phyloP scores from a whole-genome alignment of 2,113 vertebrate genomes.

The Acrocephalus kingi region DNA sequence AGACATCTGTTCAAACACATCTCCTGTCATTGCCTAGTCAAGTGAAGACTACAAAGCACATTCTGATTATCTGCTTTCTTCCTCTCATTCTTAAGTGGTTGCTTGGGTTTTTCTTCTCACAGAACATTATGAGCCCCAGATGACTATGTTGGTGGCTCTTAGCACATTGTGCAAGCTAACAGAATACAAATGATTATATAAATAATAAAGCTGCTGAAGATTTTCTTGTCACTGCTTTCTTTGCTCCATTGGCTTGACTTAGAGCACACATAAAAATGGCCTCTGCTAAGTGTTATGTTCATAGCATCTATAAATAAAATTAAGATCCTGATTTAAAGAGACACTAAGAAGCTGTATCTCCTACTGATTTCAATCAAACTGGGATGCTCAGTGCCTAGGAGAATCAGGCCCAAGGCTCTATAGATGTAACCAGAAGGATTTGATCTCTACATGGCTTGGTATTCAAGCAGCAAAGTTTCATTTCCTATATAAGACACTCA shows the following conservation, averaged over 20 bases:
- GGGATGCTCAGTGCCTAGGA: not conserved
- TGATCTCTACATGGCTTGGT: not conserved
- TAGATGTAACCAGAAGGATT: not conserved
- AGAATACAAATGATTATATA: slow-evolving; percentile 57
- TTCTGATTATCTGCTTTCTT: slow-evolving; percentile 18
- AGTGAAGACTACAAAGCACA: slow-evolving; percentile 26
- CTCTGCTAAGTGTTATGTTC: slow-evolving; percentile 39
- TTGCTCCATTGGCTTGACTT: slow-evolving; percentile 60
- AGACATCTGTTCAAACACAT: not conserved
- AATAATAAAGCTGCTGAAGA: slow-evolving; percentile 55
- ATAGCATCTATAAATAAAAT: slow-evolving; percentile 52
- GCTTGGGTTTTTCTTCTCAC: slow-evolving; percentile 2
- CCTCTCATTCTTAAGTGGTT: slow-evolving; percentile 4
- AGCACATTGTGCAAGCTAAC: not conserved
- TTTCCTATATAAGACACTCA: not conserved
- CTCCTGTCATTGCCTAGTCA: not conserved
- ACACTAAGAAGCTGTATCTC: slow-evolving; percentile 25
- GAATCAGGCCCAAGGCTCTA: not conserved
- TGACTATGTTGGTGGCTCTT: not conserved
- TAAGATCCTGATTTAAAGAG: slow-evolving; percentile 51
- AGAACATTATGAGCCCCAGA: not conserved
- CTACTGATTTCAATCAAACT: slow-evolving; percentile 20
- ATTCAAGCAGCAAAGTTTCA: not conserved
- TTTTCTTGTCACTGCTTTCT: slow-evolving; percentile 50
- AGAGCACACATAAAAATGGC: slow-evolving; percentile 55